phyloP scores from a whole-genome alignment of 2,797 vertebrate genomes.

The Sparidentex hasta region DNA sequence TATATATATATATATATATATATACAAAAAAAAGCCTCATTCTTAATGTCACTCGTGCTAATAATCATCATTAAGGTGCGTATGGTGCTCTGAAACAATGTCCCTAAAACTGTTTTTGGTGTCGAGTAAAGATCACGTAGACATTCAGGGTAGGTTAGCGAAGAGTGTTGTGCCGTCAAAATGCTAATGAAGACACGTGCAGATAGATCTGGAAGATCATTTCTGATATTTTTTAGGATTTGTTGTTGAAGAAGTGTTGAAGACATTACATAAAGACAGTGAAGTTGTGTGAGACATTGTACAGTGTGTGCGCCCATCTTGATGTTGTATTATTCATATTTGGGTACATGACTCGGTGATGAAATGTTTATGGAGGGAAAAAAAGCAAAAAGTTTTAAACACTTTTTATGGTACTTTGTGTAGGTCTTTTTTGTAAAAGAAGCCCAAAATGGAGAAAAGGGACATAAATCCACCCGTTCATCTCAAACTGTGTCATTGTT shows the following conservation, averaged over 20 bases:
- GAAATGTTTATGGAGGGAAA: not conserved
- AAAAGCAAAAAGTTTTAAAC: constrained; percentile 22
- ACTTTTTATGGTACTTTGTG: constrained; percentile 52
- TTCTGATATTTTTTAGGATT: constrained; percentile 41
- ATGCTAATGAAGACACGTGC: constrained; percentile 27
- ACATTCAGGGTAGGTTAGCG: constrained; percentile 64
- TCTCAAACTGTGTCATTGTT: constrained; percentile 46
- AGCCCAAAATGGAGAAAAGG: constrained; percentile 25
- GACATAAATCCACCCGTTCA: constrained; percentile 49
- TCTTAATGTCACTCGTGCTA: constrained; percentile 24
- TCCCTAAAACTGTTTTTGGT: constrained; percentile 56
- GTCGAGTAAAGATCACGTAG: constrained; percentile 50
- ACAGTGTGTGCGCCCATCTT: constrained; percentile 46
- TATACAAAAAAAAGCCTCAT: constrained; percentile 4
- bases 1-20: not conserved
- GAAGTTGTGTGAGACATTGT: constrained; percentile 66
- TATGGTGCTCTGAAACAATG: constrained; percentile 68
- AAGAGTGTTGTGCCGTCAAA: constrained; percentile 47
- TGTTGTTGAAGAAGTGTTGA: constrained; percentile 56
- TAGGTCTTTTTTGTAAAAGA: constrained; percentile 55
- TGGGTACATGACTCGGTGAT: constrained; percentile 22
- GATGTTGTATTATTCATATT: constrained; percentile 59
- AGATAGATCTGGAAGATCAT: constrained; percentile 37
- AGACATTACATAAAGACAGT: constrained; percentile 55
- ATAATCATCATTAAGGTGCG: constrained; percentile 50